Percentiles rank a stretch among this genome's conserved stretches.
These are phyloP conservation scores for Minunthozetes semirufus DNA, from an alignment of 2,888 invertebrate species.

Conservation along the genomic window DNA sequence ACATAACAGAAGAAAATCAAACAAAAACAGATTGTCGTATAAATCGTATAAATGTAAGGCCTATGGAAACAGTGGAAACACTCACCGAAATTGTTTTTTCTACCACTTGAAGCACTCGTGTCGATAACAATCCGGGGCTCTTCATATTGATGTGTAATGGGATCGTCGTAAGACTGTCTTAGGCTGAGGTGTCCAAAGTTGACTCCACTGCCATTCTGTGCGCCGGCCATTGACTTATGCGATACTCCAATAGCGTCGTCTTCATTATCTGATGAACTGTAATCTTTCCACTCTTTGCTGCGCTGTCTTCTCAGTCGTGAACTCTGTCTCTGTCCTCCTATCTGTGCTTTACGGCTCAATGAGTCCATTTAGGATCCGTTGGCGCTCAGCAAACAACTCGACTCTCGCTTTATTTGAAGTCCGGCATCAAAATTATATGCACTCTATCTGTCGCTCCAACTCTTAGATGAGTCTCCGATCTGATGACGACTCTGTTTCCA, in stretches of 20 bases:
- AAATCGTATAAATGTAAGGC: background rate
- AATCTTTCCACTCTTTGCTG: conserved; percentile 42
- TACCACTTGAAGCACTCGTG: conserved; percentile 20
- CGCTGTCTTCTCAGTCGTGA: conserved; percentile 40
- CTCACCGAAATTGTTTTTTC: conserved; percentile 22
- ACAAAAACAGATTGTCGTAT: background rate
- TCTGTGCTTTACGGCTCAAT: conserved; percentile 28
- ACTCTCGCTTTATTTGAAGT: background rate
- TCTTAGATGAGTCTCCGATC: background rate
- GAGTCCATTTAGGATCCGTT: conserved; percentile 15
- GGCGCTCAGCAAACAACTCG: conserved; percentile 2
- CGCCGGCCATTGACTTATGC: background rate
- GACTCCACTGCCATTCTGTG: conserved; percentile 19
- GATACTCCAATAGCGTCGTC: conserved; percentile 36
- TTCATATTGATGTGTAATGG: conserved; percentile 38
- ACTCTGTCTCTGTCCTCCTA: conserved; percentile 30
- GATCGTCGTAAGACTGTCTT: background rate
- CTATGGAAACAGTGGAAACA: background rate
- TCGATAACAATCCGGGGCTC: conserved; percentile 32
- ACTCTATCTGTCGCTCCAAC: background rate
- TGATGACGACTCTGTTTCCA: background rate
- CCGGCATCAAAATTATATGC: background rate
- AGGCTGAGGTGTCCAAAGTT: conserved; percentile 9
- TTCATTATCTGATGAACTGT: conserved; percentile 42
- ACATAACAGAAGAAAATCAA: background rate